These are phyloP conservation scores for Bemisia tabaci DNA, from an alignment of 1,140 invertebrate species.

Conservation along the genomic window DNA sequence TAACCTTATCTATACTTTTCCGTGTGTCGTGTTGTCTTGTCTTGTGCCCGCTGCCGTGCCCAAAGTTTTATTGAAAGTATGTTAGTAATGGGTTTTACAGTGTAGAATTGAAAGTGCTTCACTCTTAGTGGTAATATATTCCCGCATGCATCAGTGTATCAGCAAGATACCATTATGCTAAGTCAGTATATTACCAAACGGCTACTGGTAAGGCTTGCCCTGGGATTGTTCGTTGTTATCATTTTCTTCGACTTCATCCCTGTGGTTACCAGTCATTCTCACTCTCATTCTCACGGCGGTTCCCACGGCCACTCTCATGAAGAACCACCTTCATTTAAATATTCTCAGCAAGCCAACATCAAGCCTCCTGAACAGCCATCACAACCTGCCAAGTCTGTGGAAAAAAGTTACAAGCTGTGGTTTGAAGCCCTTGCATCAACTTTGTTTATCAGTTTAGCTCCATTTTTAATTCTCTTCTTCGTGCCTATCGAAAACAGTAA, in stretches of 20 bases:
- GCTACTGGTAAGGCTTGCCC: background rate
- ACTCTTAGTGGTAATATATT: no score
- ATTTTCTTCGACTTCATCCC: background rate
- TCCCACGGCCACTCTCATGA: constrained; percentile 31
- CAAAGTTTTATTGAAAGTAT: no score
- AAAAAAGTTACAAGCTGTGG: constrained; percentile 45
- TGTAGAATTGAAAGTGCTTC: no score
- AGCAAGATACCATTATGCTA: constrained; percentile 25
- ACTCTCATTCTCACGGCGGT: constrained; percentile 27
- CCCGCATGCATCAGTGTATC: no score
- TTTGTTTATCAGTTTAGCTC: constrained; percentile 81
- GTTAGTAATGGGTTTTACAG: no score
- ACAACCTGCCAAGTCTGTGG: constrained; percentile 11
- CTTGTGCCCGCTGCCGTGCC: no score
- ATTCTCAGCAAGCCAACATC: constrained; percentile 55
- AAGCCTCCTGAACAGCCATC: constrained; percentile 19
- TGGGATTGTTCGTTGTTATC: background rate
- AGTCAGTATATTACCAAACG: background rate
- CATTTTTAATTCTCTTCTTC: constrained; percentile 84
- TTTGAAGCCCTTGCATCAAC: constrained; percentile 77
- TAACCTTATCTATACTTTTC: no score
- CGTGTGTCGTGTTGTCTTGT: no score
- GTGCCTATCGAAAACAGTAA: constrained; percentile 82
- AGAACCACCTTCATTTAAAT: constrained; percentile 51
- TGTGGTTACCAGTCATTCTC: constrained; percentile 11